Evolutionary conservation across 2,888 invertebrate genomes (phyloP), one percentile per base, ranked within the genome.

Genomic region (Xylota sylvarum): DNA sequence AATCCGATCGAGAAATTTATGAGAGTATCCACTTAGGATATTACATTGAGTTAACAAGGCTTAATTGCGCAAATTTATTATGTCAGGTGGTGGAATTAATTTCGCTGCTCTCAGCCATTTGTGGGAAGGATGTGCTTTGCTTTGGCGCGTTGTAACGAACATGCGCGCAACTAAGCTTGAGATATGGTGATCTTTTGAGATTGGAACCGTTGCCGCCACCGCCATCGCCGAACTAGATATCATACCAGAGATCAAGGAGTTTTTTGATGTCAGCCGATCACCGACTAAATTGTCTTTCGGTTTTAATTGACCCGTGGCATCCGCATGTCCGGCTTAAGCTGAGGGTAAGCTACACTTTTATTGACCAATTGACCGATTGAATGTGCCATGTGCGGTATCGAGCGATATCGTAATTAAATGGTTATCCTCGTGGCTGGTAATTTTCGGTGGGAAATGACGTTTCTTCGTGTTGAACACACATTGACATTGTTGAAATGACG

Each of bases 1-100:
- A 86, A 86, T 86, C 72, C 86, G 81, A 86, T 86, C 70, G 86
- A 82, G 62, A 86, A 78, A 86, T 82, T 86, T 86, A 86, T 82
- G 81, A 86, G 86, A 86, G 73, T 86, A 82, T 81, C 86, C 78
- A 78, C 86, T 86, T 86, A 82, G 86, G 86, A 86, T 78, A 86
- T 86, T 78, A 88, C 86, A 83, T 79, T 82, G 85, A 88, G 79
- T 88, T 88, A 88, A 88, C 88, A 88, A 88, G 88, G 83, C 88
- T 88, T 88, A 88, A 88, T 88, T 88, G 88, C 88, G 86, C 88
- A 88, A 88, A 88, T 88, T 88, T 88, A 88, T 88, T 88, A 88
- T 88, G 88, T 88, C 88, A 88, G 88, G 88, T 88, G 88, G 56
- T 86, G 88, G 80, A 88, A 88, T 88, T 88, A 86, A 88, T 88